Conservation (phyloP, 2,113 vertebrate species). For the Misgurnus mizolepis region DNA sequence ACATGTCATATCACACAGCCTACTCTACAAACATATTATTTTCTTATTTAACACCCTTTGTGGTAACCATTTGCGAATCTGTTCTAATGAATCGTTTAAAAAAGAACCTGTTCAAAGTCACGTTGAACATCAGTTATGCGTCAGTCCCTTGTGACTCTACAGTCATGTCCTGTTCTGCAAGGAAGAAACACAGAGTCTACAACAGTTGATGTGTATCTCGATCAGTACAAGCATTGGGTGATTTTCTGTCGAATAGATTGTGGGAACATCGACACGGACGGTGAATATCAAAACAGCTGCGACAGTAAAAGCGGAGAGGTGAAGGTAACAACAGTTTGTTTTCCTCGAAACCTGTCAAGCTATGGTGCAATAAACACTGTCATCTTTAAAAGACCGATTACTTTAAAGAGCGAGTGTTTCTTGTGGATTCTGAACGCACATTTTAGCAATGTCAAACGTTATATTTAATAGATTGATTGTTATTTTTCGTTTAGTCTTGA, state of each 20-base stretch:
- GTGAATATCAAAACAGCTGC: background rate
- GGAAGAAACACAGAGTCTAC: slow-evolving; percentile 28
- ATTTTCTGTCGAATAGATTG: background rate
- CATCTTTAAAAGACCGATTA: too few species aligned
- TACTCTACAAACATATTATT: too few species aligned
- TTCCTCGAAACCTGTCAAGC: background rate
- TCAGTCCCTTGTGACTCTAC: slow-evolving; percentile 61
- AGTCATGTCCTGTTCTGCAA: slow-evolving; percentile 60
- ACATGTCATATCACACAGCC: too few species aligned
- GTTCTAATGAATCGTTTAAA: background rate
- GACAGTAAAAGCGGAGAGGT: background rate
- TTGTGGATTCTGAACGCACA: background rate
- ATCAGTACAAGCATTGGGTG: slow-evolving; percentile 7
- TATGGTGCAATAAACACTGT: background rate
- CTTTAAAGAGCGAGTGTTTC: background rate
- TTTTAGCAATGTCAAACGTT: background rate
- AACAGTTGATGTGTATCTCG: slow-evolving; percentile 45
- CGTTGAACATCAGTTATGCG: slow-evolving; percentile 26
- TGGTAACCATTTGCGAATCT: background rate
- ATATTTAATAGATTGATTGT: background rate
- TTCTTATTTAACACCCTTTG: background rate
- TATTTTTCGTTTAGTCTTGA: background rate
- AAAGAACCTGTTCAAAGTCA: background rate
- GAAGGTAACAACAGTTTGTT: slow-evolving; percentile 18
- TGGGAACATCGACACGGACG: background rate